These are phyloP conservation scores for Microplitis demolitor DNA, from an alignment of 1,140 invertebrate species.

Conservation along the genomic window DNA sequence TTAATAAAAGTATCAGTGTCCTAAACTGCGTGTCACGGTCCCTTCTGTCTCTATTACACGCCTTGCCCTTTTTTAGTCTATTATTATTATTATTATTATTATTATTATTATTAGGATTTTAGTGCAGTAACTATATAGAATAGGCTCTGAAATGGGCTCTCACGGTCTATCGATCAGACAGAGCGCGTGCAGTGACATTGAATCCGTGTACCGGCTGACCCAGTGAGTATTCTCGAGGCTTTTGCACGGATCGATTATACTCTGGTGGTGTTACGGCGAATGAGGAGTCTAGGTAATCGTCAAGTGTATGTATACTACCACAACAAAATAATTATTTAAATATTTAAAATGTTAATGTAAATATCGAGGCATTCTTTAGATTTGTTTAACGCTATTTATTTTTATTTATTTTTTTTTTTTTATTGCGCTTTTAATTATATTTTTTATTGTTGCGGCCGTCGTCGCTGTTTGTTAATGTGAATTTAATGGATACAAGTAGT, in stretches of 20 bases:
- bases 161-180: slow-evolving; percentile 7
- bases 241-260: neutral
- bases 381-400: neutral
- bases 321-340: too few relatives aligned
- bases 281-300: neutral
- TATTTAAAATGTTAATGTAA: too few relatives aligned
- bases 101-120: too few relatives aligned
- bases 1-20: neutral
- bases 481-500: too few relatives aligned
- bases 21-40: neutral
- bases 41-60: neutral
- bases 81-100: too few relatives aligned
- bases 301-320: too few relatives aligned
- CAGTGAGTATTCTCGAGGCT: slow-evolving; percentile 6
- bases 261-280: neutral
- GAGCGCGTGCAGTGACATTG: neutral
- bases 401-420: neutral
- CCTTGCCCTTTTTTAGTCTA: neutral
- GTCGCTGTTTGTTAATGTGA: too few relatives aligned
- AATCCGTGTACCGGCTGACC: neutral
- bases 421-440: too few relatives aligned
- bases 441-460: too few relatives aligned
- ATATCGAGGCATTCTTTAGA: too few relatives aligned
- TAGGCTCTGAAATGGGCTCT: neutral
- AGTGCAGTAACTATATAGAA: too few relatives aligned